Percentiles rank a stretch among this genome's conserved stretches.
Conservation (phyloP, 2,113 vertebrate species). For the Oxyura jamaicensis region DNA sequence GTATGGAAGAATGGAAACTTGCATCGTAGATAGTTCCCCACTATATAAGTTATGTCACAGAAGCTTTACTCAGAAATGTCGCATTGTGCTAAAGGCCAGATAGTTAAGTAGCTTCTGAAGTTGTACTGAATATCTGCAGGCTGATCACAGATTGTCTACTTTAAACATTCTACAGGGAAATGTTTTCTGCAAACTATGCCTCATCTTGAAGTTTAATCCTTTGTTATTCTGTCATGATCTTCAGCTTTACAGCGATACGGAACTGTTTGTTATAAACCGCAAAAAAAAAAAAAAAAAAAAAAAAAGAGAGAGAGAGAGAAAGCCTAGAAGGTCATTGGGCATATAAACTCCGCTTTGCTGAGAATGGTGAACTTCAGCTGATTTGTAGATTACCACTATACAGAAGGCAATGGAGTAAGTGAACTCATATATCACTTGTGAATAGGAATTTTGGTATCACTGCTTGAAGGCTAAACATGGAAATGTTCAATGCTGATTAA, state of each 20-base stretch:
- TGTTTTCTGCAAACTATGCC: background rate
- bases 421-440: conserved; percentile 62
- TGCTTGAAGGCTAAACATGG: conserved; percentile 64
- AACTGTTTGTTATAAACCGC: conserved; percentile 56
- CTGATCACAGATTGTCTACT: background rate
- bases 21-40: background rate
- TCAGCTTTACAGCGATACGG: conserved; percentile 27
- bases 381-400: conserved; percentile 36
- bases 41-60: background rate
- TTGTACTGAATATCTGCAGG: background rate
- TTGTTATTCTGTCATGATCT: background rate
- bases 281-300: conserved; percentile 1
- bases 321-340: conserved; percentile 42
- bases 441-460: conserved; percentile 38
- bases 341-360: conserved; percentile 58
- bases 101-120: background rate
- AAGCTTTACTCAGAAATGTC: background rate
- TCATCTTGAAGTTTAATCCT: background rate
- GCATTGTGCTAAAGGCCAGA: background rate
- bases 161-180: background rate
- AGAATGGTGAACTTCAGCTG: conserved; percentile 55
- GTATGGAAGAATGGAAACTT: background rate
- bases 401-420: conserved; percentile 22
- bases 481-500: conserved; percentile 68
- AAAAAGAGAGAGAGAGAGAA: background rate